These are phyloP conservation scores for Carassius auratus DNA, from an alignment of 2,113 vertebrate species.

Conservation along the genomic window DNA sequence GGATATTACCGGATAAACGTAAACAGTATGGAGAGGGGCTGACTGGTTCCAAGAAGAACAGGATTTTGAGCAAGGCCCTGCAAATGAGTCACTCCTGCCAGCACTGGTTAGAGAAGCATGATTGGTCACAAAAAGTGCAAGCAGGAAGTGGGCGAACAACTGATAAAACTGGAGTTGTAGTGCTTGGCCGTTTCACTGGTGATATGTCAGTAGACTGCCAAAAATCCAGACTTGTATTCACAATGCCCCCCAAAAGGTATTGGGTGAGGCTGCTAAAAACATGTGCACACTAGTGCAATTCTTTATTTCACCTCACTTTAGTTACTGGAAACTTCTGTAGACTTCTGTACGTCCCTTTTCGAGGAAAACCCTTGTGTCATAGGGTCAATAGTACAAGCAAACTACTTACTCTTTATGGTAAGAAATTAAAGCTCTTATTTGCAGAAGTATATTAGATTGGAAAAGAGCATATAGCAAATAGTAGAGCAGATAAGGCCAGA, in stretches of 20 bases:
- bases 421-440: slow-evolving; percentile 54
- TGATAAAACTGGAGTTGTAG: slow-evolving; percentile 75
- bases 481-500: neutral
- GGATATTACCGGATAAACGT: slow-evolving; percentile 68
- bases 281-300: slow-evolving; percentile 46
- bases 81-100: slow-evolving; percentile 70
- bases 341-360: slow-evolving; percentile 39
- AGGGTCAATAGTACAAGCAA: slow-evolving; percentile 60
- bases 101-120: slow-evolving; percentile 70
- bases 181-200: slow-evolving; percentile 64
- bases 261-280: slow-evolving; percentile 69
- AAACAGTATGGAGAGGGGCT: slow-evolving; percentile 55
- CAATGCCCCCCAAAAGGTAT: slow-evolving; percentile 66
- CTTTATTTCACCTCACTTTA: slow-evolving; percentile 62
- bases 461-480: neutral
- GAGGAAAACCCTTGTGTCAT: slow-evolving; percentile 43
- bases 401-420: slow-evolving; percentile 51
- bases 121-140: slow-evolving; percentile 67
- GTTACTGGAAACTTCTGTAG: slow-evolving; percentile 59
- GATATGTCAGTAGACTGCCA: slow-evolving; percentile 72
- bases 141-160: slow-evolving; percentile 76
- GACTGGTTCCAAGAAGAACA: slow-evolving; percentile 67
- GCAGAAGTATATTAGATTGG: neutral
- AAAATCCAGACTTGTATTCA: slow-evolving; percentile 61
- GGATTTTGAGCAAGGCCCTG: slow-evolving; percentile 66